Base-by-base conservation (phyloP, 2,797 vertebrate genomes). In the Clarias laeviceps region DNA sequence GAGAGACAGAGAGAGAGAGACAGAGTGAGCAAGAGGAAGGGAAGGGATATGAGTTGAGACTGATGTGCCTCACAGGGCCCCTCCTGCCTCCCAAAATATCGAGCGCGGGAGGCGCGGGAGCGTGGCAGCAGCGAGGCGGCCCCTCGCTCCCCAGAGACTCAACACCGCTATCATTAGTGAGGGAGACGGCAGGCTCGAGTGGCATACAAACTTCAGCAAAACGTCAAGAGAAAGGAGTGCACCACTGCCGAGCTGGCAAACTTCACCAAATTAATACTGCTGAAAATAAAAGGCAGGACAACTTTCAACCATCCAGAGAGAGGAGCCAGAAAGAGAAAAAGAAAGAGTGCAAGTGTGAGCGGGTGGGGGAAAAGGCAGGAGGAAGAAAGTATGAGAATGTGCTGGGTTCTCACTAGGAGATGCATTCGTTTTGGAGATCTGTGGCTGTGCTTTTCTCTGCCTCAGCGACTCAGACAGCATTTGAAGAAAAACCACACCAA, bases 151-250 rank as follows among this genome's bases (percentile, higher is more conserved):
- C 95, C 91, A 92, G 95, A 94, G 96, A 96, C 92, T 88, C 92
- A 92, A 93, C 91, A 91, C 93, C 93, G 95, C 93, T 95, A 95
- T 96, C 96, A 96, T 96, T 96, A 96, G 94, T 89, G 94, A 93
- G 93, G 94, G 93, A 95, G 94, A 94, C 92, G 93, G 93, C 91
- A 90, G 94, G 94, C 95, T 95, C 95, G 95, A 95, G 95, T 93
- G 94, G 93, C 94, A 93, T 95, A 95, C 95, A 96, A 96, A 96
- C 95, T 96, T 96, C 95, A 95, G 95, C 95, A 96, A 96, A 96
- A 96, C 94, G 95, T 95, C 95, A 96, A 94, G 93, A 92, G 93
- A 92, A 93, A 93, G 89, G 88, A 89, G 88, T 83, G 86, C 81
- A 82, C 88, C 89, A 89, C 88, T 90, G 89, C 89, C 83, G 86